These are phyloP conservation scores for Drosophila pseudoananassae DNA, from an alignment of 1,140 invertebrate genomes.

Conservation along the genomic window DNA sequence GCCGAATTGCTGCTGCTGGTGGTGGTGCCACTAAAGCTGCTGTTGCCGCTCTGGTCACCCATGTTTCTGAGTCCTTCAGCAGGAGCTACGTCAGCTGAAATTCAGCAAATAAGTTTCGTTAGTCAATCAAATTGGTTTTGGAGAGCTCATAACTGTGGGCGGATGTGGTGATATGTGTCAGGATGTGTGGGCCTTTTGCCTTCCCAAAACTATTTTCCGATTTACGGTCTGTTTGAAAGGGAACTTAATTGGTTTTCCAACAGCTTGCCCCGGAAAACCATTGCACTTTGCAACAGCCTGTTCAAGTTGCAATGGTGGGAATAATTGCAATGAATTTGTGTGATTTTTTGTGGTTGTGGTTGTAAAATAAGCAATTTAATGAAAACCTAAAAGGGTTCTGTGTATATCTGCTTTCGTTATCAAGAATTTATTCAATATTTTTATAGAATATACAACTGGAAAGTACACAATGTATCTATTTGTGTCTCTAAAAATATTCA, in stretches of 20 bases:
- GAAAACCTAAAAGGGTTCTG: background rate
- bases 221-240: slow-evolving; percentile 63
- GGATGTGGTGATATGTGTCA: slow-evolving; percentile 1
- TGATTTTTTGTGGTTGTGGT: background rate
- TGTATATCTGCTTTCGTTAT: too few species aligned
- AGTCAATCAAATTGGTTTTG: slow-evolving; percentile 54
- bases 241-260: slow-evolving; percentile 74
- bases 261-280: slow-evolving; percentile 19
- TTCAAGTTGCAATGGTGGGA: slow-evolving; percentile 10
- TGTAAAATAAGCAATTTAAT: background rate
- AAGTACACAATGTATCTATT: background rate
- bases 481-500: slow-evolving; percentile 17
- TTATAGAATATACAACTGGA: too few species aligned
- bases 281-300: background rate
- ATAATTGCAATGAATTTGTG: slow-evolving; percentile 4
- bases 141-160: slow-evolving; percentile 29
- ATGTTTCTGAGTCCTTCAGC: slow-evolving; percentile 29
- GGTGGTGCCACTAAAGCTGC: slow-evolving; percentile 3
- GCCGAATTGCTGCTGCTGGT: slow-evolving; percentile 17
- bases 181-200: slow-evolving; percentile 1
- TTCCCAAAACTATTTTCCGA: slow-evolving; percentile 49
- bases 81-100: slow-evolving; percentile 46
- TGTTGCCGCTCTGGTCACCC: slow-evolving; percentile 47
- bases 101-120: slow-evolving; percentile 36
- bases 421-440: too few species aligned